Percentiles rank a stretch among this genome's conserved stretches.
phyloP scores from a whole-genome alignment of 2,888 invertebrate species.

The Antheraea yamamai region DNA sequence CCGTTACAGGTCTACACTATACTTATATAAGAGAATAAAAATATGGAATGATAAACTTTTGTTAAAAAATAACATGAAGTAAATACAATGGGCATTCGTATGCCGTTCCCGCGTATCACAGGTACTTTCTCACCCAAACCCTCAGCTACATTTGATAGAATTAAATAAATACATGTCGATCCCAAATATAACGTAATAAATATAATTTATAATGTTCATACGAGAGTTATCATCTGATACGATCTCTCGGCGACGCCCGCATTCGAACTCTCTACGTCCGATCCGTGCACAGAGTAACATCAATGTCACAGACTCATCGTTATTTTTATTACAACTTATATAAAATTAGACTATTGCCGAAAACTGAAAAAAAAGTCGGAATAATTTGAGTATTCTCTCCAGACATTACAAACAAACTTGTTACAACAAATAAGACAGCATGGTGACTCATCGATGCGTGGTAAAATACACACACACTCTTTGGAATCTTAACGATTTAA shows the following conservation, averaged over 20 bases:
- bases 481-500: no score
- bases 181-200: conserved; percentile 78
- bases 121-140: background rate
- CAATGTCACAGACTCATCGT: background rate
- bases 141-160: conserved; percentile 51
- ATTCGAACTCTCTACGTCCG: conserved; percentile 44
- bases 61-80: no score
- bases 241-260: conserved; percentile 72
- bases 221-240: conserved; percentile 63
- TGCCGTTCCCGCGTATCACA: background rate
- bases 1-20: no score
- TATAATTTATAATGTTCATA: conserved; percentile 79
- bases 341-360: no score
- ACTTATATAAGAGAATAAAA: no score
- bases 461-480: no score
- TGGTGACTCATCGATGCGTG: no score
- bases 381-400: no score
- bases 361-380: no score
- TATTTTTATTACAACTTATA: background rate
- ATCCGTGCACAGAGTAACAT: conserved; percentile 37
- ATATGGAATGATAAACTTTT: no score
- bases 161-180: conserved; percentile 69
- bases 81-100: background rate
- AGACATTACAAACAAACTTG: no score
- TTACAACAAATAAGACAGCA: no score